phyloP scores from a whole-genome alignment of 2,113 vertebrate species.

The Chloebia gouldiae region DNA sequence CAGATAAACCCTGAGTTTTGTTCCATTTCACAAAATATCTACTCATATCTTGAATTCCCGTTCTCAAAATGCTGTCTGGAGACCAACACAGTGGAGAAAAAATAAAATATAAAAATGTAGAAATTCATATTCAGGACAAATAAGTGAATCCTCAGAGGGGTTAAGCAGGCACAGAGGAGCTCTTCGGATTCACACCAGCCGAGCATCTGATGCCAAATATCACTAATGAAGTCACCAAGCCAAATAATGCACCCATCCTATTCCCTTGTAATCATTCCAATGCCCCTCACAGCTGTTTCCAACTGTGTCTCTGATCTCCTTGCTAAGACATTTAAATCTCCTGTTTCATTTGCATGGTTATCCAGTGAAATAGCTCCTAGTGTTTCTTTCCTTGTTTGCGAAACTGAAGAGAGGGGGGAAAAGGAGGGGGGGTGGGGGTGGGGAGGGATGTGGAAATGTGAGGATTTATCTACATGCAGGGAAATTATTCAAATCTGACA shows the following conservation, averaged over 20 bases:
- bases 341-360: slow-evolving; percentile 71
- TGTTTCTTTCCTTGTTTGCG: slow-evolving; percentile 72
- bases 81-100: neutral
- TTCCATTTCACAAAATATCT: neutral
- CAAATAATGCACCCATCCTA: slow-evolving; percentile 41
- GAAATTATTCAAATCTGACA: slow-evolving; percentile 73
- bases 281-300: slow-evolving; percentile 63
- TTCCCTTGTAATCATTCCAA: slow-evolving; percentile 43
- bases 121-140: slow-evolving; percentile 52
- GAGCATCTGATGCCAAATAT: slow-evolving; percentile 24
- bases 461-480: slow-evolving; percentile 59
- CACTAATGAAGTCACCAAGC: slow-evolving; percentile 53
- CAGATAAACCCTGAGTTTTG: neutral
- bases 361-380: slow-evolving; percentile 69
- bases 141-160: slow-evolving; percentile 14
- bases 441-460: neutral
- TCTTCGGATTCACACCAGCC: slow-evolving; percentile 18
- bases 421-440: neutral
- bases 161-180: neutral
- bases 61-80: neutral
- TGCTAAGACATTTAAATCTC: slow-evolving; percentile 70
- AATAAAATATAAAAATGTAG: neutral
- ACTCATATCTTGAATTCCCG: neutral
- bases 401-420: slow-evolving; percentile 19
- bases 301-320: slow-evolving; percentile 59